These are phyloP conservation scores for Cavia porcellus DNA, from an alignment of 2,113 vertebrate genomes.

Conservation along the genomic window DNA sequence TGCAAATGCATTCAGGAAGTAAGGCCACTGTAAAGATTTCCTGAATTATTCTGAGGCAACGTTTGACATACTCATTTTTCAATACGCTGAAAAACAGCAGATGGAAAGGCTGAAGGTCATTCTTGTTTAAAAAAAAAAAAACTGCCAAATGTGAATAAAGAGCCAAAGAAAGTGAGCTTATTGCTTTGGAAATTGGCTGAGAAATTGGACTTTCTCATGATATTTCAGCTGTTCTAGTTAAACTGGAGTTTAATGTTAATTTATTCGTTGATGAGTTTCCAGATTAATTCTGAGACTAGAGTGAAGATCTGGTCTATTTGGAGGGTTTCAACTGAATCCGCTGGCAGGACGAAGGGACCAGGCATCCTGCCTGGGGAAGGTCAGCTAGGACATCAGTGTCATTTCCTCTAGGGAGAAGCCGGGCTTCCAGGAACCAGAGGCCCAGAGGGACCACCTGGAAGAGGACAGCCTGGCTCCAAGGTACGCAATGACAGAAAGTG, in stretches of 20 bases:
- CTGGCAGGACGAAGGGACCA: neutral
- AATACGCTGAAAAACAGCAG: slow-evolving; percentile 72
- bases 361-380: neutral
- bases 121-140: slow-evolving; percentile 37
- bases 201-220: slow-evolving; percentile 47
- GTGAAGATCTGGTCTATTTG: slow-evolving; percentile 12
- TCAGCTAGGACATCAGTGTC: neutral
- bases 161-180: slow-evolving; percentile 62
- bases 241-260: slow-evolving; percentile 57
- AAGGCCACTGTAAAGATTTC: slow-evolving; percentile 60
- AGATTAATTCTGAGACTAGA: slow-evolving; percentile 47
- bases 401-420: slow-evolving; percentile 89
- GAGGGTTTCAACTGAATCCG: neutral
- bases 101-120: slow-evolving; percentile 71
- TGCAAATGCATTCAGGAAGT: slow-evolving; percentile 40
- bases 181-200: slow-evolving; percentile 63
- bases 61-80: slow-evolving; percentile 73
- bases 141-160: slow-evolving; percentile 28
- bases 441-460: slow-evolving; percentile 82
- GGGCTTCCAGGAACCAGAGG: slow-evolving; percentile 86
- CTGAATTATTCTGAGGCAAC: slow-evolving; percentile 61
- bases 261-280: slow-evolving; percentile 53
- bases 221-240: slow-evolving; percentile 64
- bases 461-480: slow-evolving; percentile 82
- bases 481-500: slow-evolving; percentile 60